A percentile compares a stretch with the other conserved stretches of the same genome.
Evolutionary conservation across 2,888 invertebrate species (phyloP).

Genomic region (Acleris sparsana): DNA sequence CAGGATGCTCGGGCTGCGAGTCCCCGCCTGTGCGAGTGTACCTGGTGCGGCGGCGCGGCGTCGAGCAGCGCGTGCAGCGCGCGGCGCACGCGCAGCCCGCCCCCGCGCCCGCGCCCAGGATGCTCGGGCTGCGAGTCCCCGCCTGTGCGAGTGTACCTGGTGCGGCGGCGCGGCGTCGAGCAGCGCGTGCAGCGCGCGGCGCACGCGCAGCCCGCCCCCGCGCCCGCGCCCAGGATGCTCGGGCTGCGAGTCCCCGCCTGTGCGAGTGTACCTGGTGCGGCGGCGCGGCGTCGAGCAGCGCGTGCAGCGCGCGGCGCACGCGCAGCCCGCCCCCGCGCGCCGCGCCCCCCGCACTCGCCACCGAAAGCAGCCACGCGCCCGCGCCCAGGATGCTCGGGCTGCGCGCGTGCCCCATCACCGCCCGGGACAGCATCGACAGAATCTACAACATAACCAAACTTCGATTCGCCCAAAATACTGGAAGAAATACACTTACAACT

Average conservation of each 20-base stretch:
- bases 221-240: too few species aligned
- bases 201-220: conserved; percentile 13
- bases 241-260: too few species aligned
- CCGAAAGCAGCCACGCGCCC: neutral
- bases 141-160: too few species aligned
- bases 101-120: neutral
- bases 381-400: neutral
- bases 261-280: too few species aligned
- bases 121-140: too few species aligned
- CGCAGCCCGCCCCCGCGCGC: neutral
- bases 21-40: too few species aligned
- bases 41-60: too few species aligned
- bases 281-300: too few species aligned
- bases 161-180: conserved; percentile 1
- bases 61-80: neutral
- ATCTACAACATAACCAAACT: neutral
- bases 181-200: conserved; percentile 39
- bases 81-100: neutral
- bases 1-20: too few species aligned
- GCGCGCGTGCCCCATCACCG: neutral
- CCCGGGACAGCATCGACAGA: neutral
- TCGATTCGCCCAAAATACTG: too few species aligned
- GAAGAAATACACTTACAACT: too few species aligned
- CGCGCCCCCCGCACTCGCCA: neutral
- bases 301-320: too few species aligned